phyloP scores from a whole-genome alignment of 2,797 vertebrate genomes.

The Dermochelys coriacea region DNA sequence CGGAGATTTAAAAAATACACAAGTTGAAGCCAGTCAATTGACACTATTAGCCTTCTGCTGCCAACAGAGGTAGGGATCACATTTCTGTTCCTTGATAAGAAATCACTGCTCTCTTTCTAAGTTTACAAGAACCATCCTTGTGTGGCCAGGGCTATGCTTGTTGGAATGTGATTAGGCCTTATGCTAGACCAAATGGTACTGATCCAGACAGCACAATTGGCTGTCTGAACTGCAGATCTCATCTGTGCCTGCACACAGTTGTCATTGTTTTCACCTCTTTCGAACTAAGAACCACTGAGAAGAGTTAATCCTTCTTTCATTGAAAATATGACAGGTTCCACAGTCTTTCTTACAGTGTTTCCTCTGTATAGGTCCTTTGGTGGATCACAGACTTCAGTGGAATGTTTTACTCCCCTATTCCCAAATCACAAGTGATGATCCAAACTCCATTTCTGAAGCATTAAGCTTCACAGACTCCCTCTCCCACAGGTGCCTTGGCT shows the following conservation, averaged over 20 bases:
- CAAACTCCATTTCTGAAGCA: neutral
- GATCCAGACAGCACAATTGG: neutral
- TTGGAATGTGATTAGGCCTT: neutral
- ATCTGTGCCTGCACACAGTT: neutral
- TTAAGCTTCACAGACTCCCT: neutral
- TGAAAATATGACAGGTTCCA: neutral
- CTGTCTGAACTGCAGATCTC: neutral
- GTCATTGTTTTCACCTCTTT: neutral
- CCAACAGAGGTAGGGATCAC: neutral
- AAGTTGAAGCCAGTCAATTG: neutral
- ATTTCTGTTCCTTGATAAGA: neutral
- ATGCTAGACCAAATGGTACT: neutral
- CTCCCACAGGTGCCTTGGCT: neutral
- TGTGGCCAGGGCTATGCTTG: neutral
- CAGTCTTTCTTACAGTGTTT: neutral
- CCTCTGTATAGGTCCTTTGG: no score
- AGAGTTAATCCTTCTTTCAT: neutral
- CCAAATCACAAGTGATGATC: neutral
- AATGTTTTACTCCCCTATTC: neutral
- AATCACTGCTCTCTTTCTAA: neutral
- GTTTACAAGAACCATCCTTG: neutral
- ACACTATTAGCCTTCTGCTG: neutral
- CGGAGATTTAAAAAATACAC: neutral
- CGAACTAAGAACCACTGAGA: neutral
- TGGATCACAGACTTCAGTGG: neutral